These are phyloP conservation scores for Parauchenoglanis ngamensis DNA, from an alignment of 2,797 vertebrate species.

Conservation along the genomic window DNA sequence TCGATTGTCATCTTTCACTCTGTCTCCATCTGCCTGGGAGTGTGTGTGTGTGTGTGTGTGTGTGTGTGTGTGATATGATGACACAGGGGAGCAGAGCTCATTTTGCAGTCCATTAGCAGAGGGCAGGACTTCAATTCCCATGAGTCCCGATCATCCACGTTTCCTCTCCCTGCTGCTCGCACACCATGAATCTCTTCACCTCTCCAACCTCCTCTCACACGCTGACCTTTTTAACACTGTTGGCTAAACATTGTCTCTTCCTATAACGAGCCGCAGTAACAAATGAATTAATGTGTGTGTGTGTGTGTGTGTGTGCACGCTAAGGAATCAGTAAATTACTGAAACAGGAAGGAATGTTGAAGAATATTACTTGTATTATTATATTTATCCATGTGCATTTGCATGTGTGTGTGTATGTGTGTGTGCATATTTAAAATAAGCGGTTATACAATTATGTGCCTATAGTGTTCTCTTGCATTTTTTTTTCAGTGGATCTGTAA, in stretches of 20 bases:
- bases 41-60: slow-evolving; percentile 61
- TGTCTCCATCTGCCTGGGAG: slow-evolving; percentile 53
- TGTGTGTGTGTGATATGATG: slow-evolving; percentile 67
- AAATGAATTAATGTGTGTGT: slow-evolving; percentile 52
- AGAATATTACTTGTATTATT: neutral
- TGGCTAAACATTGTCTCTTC: slow-evolving; percentile 72
- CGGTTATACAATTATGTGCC: neutral
- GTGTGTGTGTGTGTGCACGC: slow-evolving; percentile 10
- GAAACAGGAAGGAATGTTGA: neutral
- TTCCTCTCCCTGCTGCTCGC: slow-evolving; percentile 52
- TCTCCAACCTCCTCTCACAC: slow-evolving; percentile 59
- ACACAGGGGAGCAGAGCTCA: slow-evolving; percentile 81
- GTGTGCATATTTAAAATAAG: neutral
- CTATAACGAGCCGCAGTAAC: slow-evolving; percentile 66
- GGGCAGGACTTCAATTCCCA: slow-evolving; percentile 69
- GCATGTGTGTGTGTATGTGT: neutral
- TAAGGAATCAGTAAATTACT: neutral
- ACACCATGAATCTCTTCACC: slow-evolving; percentile 57
- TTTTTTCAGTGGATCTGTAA: neutral
- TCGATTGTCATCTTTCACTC: slow-evolving; percentile 56
- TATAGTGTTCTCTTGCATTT: neutral
- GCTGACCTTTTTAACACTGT: slow-evolving; percentile 80
- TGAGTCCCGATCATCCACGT: slow-evolving; percentile 53
- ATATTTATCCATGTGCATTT: neutral
- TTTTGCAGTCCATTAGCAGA: slow-evolving; percentile 92